Percentiles rank a stretch among this genome's conserved stretches.
These are phyloP conservation scores for Alouatta palliata DNA, from an alignment of 2,113 vertebrate species.

Conservation along the genomic window DNA sequence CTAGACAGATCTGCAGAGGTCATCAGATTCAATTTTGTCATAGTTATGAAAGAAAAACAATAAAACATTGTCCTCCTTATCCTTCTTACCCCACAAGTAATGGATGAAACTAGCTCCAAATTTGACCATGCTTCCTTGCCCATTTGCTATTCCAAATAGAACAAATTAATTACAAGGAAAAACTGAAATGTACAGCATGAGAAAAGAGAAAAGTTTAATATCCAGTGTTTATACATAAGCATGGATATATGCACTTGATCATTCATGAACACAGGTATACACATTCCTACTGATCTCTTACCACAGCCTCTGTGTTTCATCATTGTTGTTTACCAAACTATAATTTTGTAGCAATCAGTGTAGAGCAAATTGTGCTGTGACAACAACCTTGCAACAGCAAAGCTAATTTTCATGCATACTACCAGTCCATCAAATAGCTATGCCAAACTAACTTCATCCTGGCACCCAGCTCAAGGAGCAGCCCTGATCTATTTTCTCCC, in stretches of 20 bases:
- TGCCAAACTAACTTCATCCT: background rate
- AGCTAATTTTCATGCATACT: background rate
- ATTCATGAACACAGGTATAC: background rate
- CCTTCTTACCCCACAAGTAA: background rate
- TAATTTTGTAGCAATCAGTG: background rate
- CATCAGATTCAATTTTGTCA: background rate
- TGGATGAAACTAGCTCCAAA: background rate
- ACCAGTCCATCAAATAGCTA: background rate
- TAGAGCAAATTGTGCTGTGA: background rate
- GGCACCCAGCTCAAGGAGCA: background rate
- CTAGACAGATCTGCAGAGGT: background rate
- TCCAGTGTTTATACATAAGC: background rate
- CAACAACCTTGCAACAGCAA: background rate
- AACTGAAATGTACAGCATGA: background rate
- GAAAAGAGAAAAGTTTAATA: background rate
- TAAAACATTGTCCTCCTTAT: background rate
- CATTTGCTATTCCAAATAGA: background rate
- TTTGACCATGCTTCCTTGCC: background rate
- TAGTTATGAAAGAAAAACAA: background rate
- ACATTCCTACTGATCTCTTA: background rate
- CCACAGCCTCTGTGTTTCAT: background rate
- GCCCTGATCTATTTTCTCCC: background rate
- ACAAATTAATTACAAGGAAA: background rate
- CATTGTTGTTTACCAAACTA: background rate
- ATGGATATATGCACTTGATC: no score